Evolutionary conservation across 2,888 invertebrate genomes (phyloP).

Genomic region (Sisyra terminalis): DNA sequence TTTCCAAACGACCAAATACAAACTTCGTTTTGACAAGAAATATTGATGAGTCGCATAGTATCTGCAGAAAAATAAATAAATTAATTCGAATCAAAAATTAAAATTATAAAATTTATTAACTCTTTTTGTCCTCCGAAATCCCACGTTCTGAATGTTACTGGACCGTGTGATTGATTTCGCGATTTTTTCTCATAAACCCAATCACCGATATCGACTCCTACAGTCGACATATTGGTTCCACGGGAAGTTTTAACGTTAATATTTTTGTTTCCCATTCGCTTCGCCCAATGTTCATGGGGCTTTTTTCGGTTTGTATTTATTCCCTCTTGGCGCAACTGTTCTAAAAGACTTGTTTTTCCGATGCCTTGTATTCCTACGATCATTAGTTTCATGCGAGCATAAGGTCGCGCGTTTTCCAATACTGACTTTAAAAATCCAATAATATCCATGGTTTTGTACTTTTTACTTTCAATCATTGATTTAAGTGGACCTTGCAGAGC

Average conservation of each 20-base stretch:
- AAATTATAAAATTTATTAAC: too few relatives aligned
- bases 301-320: conserved; percentile 52
- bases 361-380: conserved; percentile 81
- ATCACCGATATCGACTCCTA: conserved; percentile 93
- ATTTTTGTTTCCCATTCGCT: conserved; percentile 83
- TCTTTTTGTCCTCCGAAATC: conserved; percentile 98
- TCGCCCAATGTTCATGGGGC: conserved; percentile 79
- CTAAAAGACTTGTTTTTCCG: conserved; percentile 80
- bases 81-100: conserved; percentile 2
- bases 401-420: conserved; percentile 77
- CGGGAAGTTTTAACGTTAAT: conserved; percentile 57
- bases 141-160: conserved; percentile 91
- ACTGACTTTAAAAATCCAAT: conserved; percentile 85
- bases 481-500: conserved; percentile 72
- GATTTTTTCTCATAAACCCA: conserved; percentile 83
- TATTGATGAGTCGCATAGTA: conserved; percentile 99
- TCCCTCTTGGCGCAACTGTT: conserved; percentile 77
- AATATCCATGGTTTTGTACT: conserved; percentile 89
- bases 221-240: conserved; percentile 80
- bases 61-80: conserved; percentile 22
- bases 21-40: conserved; percentile 84
- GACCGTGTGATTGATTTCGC: conserved; percentile 57
- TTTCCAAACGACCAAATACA: conserved; percentile 92
- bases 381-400: conserved; percentile 92
- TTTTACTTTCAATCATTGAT: conserved; percentile 81